Percentiles rank a stretch among this genome's conserved stretches.
Conservation (phyloP, 2,888 invertebrate species). For the Ceraclea dissimilis region DNA sequence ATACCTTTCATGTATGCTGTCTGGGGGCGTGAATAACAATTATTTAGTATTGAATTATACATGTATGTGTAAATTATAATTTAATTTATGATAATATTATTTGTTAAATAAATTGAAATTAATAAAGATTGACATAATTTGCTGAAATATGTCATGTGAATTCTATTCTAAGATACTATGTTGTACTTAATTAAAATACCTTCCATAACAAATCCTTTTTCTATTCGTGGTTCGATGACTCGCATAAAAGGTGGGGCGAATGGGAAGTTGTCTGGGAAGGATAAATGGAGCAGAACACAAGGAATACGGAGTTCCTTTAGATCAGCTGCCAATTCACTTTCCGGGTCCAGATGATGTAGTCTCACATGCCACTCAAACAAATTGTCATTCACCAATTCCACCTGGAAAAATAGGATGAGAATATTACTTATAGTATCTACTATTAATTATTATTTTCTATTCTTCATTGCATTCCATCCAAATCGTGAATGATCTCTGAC, state of each 20-base stretch:
- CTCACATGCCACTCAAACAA: constrained; percentile 84
- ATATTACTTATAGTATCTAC: too few species aligned
- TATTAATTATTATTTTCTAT: not conserved
- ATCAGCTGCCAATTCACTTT: constrained; percentile 75
- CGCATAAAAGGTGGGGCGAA: constrained; percentile 83
- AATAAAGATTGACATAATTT: too few species aligned
- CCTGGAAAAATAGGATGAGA: constrained; percentile 41
- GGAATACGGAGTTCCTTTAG: constrained; percentile 69
- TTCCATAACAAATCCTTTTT: constrained; percentile 85
- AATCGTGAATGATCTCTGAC: too few species aligned
- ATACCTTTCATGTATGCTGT: too few species aligned
- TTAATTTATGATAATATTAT: too few species aligned
- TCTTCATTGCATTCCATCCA: not conserved
- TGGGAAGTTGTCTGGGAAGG: constrained; percentile 84
- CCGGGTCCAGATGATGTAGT: constrained; percentile 72
- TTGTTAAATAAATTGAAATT: too few species aligned
- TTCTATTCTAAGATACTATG: too few species aligned
- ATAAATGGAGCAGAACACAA: constrained; percentile 68
- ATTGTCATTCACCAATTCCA: constrained; percentile 79
- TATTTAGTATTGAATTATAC: too few species aligned
- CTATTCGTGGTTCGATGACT: constrained; percentile 72
- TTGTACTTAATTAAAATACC: constrained; percentile 34
- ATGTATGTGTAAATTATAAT: too few species aligned
- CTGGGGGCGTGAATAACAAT: too few species aligned
- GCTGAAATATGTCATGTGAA: too few species aligned